Conservation (phyloP, 2,113 vertebrate species). For the Catagonus wagneri region DNA sequence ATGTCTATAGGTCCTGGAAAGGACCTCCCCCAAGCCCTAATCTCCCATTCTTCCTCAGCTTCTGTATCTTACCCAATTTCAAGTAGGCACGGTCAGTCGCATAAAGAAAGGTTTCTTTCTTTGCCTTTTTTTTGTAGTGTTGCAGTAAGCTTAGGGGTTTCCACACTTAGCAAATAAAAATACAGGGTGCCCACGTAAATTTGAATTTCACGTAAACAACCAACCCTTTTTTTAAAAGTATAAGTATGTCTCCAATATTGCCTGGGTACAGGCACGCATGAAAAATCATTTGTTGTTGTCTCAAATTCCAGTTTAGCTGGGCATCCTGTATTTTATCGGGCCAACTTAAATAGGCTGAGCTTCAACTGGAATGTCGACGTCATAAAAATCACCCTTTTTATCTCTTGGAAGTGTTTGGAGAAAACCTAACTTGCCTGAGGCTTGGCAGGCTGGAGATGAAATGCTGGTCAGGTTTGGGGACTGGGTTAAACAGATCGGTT, state of each 20-base stretch:
- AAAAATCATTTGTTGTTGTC: background rate
- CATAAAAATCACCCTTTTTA: background rate
- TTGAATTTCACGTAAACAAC: background rate
- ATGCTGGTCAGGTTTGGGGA: background rate
- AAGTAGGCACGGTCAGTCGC: background rate
- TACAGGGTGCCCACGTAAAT: background rate
- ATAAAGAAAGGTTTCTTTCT: background rate
- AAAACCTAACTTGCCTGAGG: background rate
- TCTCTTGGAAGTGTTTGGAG: background rate
- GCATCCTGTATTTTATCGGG: background rate
- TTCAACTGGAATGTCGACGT: background rate
- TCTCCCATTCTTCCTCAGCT: background rate
- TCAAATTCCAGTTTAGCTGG: background rate
- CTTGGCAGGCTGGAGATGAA: background rate
- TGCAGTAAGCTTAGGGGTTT: background rate
- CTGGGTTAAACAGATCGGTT: background rate
- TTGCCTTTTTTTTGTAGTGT: slow-evolving; percentile 25
- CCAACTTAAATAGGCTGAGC: background rate
- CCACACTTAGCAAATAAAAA: background rate
- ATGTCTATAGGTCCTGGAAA: background rate
- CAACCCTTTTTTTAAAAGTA: background rate
- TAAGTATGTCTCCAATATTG: background rate
- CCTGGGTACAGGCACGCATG: background rate
- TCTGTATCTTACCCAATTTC: background rate
- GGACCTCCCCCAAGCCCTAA: background rate